Evolutionary conservation across 92 coral and sea anemone species (phyloP), one percentile per base, ranked within the genome.

Genomic region (Anthopleura xanthogrammica): DNA sequence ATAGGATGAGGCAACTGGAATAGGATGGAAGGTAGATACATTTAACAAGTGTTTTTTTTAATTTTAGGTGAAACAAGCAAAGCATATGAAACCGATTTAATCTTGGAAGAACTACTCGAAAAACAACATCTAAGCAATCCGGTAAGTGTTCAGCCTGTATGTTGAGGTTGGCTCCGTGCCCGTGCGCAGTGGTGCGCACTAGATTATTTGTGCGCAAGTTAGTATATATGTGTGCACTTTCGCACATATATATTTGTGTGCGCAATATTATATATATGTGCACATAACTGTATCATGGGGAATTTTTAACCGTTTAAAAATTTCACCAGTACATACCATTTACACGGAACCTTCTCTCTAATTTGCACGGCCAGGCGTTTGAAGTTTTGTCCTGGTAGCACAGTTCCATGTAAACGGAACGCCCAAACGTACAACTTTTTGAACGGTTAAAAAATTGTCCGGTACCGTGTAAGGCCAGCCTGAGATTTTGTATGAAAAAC

Each of bases 41-140:
- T 8, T 1, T 7, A 56, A 20, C 16, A 16, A 3, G 0, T 41
- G 24, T 43, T 19, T 1, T 73, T 36, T 76, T 82, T n/a, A n/a
- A 3, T 76, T 82, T n/a, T 79, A 93, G 97, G 94, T 20, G 88
- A 88, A 79, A 72, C 92, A 4, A 75, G 80, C 72, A 87, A 90
- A 56, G 87, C 79, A 40, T 88, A 85, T 79, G 97, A 95, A 81
- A 83, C 95, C 14, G 98, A 94, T 83, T 78, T 95, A 72, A 91
- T 86, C 65, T 85, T 95, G 60, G 98, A 95, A 83, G 98, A 95
- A 79, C 90, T 95, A 29, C 87, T 95, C 20, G 98, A 95, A 77
- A 85, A 92, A 20, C 98, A 93, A 84, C 97, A 93, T 72, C 90
- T 88, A 75, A 87, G 93, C 70, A 94, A 95, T 68, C 92, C 95